Percentiles rank a stretch among this genome's conserved stretches.
These are phyloP conservation scores for Orthonyx spaldingii DNA, from an alignment of 2,113 vertebrate genomes.

Conservation along the genomic window DNA sequence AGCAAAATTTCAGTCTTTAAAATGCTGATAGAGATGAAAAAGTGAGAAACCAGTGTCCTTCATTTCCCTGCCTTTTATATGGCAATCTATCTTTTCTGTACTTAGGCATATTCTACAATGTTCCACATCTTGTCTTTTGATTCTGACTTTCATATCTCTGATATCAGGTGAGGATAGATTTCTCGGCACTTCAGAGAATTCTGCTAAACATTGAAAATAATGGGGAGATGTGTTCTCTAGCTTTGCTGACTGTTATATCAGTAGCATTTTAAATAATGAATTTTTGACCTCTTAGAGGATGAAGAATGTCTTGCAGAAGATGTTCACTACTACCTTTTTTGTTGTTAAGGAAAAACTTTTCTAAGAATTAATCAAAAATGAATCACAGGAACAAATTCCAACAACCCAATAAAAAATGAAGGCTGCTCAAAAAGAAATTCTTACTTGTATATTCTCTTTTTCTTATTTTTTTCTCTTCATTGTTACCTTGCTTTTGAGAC, in stretches of 20 bases:
- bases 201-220: background rate
- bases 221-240: background rate
- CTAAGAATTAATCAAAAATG: background rate
- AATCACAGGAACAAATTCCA: background rate
- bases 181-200: background rate
- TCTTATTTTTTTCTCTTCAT: background rate
- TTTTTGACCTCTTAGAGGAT: background rate
- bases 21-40: background rate
- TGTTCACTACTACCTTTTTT: background rate
- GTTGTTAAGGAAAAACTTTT: background rate
- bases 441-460: background rate
- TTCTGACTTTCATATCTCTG: background rate
- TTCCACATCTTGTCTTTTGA: background rate
- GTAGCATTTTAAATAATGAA: background rate
- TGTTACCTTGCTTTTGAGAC: background rate
- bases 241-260: background rate
- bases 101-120: background rate
- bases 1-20: background rate
- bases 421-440: background rate
- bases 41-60: background rate
- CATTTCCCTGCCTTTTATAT: background rate
- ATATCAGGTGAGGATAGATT: rapidly evolving
- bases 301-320: background rate
- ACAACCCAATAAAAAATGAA: background rate
- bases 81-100: background rate